These are phyloP conservation scores for Rhizoglyphus robini DNA, from an alignment of 1,140 invertebrate species.

Conservation along the genomic window DNA sequence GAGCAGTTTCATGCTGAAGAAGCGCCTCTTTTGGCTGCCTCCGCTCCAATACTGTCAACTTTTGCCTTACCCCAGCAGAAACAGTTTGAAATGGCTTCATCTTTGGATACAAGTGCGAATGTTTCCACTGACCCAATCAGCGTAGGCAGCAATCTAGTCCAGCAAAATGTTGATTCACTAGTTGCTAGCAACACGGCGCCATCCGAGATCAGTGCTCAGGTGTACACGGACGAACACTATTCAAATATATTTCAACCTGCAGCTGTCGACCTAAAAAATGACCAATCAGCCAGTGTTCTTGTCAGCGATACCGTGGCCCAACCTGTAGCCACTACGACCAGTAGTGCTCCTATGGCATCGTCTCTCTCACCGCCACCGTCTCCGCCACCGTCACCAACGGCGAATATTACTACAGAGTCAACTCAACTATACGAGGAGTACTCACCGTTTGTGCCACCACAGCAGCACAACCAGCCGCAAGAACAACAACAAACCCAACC, in stretches of 20 bases:
- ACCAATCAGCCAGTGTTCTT: not conserved
- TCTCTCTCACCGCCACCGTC: not conserved
- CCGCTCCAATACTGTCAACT: not conserved
- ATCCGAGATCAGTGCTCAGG: not conserved
- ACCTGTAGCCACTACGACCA: not conserved
- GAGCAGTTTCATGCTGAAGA: no score
- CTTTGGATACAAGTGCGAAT: not conserved
- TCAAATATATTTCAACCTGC: no score
- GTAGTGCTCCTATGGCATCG: not conserved
- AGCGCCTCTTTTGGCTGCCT: no score
- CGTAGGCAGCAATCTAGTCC: not conserved
- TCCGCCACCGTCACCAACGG: not conserved
- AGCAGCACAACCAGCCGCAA: not conserved
- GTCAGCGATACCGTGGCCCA: no score
- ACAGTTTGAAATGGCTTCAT: not conserved
- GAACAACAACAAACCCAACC: not conserved
- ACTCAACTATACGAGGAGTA: not conserved
- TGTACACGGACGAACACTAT: not conserved
- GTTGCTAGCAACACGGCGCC: not conserved
- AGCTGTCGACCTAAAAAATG: not conserved
- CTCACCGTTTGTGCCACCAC: not conserved
- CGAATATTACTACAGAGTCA: not conserved
- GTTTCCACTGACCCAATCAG: not conserved
- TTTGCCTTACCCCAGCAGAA: not conserved
- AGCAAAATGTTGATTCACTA: not conserved